Percentiles rank a stretch among this genome's conserved stretches.
Conservation (phyloP, 2,113 vertebrate species). For the Cynopterus brachyotis region DNA sequence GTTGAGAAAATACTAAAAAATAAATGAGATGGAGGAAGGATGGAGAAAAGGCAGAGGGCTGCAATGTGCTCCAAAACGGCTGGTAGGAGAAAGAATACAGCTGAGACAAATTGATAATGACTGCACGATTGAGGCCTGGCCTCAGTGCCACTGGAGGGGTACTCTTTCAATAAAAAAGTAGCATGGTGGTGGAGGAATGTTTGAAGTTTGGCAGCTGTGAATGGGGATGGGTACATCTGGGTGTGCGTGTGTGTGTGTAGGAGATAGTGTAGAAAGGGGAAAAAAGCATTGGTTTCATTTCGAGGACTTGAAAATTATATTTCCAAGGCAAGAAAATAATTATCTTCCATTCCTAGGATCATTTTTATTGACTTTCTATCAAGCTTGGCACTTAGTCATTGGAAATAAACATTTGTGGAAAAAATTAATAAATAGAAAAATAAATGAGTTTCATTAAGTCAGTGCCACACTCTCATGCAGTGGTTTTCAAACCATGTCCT, state of each 20-base stretch:
- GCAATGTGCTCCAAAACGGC: neutral
- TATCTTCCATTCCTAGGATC: neutral
- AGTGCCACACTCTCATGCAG: neutral
- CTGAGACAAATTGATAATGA: constrained; percentile 49
- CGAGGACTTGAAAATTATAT: neutral
- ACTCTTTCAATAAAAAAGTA: neutral
- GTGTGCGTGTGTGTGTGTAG: neutral
- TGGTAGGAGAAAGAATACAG: neutral
- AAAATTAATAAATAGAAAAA: neutral
- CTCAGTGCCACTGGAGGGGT: neutral
- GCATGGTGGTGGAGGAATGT: accelerated
- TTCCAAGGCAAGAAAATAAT: neutral
- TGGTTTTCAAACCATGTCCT: neutral
- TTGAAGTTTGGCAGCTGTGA: neutral
- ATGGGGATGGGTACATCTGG: neutral
- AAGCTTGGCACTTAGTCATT: neutral
- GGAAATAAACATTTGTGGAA: neutral
- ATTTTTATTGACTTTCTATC: neutral
- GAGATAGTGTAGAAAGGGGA: neutral
- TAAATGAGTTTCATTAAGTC: neutral
- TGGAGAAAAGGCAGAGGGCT: neutral
- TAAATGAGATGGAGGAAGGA: constrained; percentile 48
- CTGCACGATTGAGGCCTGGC: neutral
- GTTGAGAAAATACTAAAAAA: constrained; percentile 76
- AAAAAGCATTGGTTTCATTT: neutral